These are phyloP conservation scores for Nasalis larvatus DNA, from an alignment of 2,113 vertebrate species.

Conservation along the genomic window DNA sequence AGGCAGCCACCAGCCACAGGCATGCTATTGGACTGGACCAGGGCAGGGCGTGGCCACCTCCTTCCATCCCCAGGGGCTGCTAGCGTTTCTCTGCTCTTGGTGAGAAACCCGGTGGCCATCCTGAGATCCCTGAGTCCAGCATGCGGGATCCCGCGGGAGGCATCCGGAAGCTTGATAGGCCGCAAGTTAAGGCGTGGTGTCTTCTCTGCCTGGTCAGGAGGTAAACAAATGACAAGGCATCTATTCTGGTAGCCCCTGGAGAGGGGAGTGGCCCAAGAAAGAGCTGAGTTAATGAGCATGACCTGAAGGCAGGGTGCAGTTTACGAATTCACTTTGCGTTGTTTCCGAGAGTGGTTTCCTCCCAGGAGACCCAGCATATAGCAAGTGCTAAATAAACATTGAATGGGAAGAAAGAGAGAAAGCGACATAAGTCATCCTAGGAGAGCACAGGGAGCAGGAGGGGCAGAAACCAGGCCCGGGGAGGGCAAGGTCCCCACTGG, in stretches of 20 bases:
- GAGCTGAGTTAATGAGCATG: neutral
- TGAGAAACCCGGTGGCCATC: neutral
- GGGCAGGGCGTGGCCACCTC: neutral
- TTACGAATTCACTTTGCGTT: neutral
- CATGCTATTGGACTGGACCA: neutral
- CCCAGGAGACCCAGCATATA: neutral
- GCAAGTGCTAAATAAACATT: neutral
- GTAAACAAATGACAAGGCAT: neutral
- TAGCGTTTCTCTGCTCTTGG: neutral
- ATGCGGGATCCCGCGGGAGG: fast-evolving
- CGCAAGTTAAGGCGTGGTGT: neutral
- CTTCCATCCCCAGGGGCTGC: neutral
- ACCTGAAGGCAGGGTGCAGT: neutral
- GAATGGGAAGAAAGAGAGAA: neutral
- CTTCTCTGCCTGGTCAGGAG: neutral
- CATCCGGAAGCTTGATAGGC: neutral
- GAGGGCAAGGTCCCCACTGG: neutral
- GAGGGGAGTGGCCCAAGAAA: neutral
- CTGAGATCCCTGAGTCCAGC: fast-evolving
- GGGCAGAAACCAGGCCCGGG: neutral
- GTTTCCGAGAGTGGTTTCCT: neutral
- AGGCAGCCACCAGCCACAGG: neutral
- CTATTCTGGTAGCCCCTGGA: neutral
- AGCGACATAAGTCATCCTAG: neutral
- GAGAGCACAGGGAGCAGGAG: neutral